Percentiles rank a stretch among this genome's conserved stretches.
These are phyloP conservation scores for Thymelicus acteon DNA, from an alignment of 2,888 invertebrate genomes.

Conservation along the genomic window DNA sequence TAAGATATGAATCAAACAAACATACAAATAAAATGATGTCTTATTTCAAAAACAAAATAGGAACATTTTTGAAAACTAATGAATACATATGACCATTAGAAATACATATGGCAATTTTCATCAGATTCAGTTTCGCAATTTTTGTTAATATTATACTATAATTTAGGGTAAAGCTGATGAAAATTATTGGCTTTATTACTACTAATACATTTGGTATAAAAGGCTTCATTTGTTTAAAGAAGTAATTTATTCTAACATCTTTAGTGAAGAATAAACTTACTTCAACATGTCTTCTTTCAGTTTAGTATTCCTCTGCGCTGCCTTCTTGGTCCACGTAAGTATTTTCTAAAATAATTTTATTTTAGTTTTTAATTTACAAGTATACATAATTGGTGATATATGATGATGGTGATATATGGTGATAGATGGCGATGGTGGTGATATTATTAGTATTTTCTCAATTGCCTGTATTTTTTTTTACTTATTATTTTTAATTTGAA, in stretches of 20 bases:
- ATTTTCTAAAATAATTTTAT: neutral
- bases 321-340: conserved; percentile 52
- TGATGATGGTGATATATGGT: no score
- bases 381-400: no score
- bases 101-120: conserved; percentile 7
- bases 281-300: conserved; percentile 51
- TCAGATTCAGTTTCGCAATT: conserved; percentile 17
- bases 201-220: conserved; percentile 7
- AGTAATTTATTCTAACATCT: conserved; percentile 10
- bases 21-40: neutral
- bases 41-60: neutral
- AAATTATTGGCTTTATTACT: conserved; percentile 12
- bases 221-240: neutral
- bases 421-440: no score
- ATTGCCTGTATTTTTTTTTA: no score
- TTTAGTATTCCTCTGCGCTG: conserved; percentile 51
- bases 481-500: neutral
- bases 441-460: no score
- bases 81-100: no score
- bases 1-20: neutral
- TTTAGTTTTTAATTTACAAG: no score
- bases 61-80: conserved; percentile 2
- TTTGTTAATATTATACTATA: neutral
- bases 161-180: conserved; percentile 5
- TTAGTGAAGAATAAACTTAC: neutral